Evolutionary conservation across 1,140 invertebrate genomes (phyloP), one percentile per base, ranked within the genome.

Genomic region (Episyrphus balteatus): DNA sequence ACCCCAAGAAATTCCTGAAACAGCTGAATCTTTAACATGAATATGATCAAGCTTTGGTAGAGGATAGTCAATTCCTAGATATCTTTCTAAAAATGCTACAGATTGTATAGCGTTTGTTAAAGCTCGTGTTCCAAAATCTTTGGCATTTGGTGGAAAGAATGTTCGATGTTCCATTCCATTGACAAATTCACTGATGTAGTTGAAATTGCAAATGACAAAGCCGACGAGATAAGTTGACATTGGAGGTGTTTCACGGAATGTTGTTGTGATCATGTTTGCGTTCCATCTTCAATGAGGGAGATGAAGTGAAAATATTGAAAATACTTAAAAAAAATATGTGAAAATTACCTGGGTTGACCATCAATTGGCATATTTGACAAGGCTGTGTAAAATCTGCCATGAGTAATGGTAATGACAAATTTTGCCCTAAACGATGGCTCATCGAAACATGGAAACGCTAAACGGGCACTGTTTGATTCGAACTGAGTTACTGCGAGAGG

Each of bases 381-480:
- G 0, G 73, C 74, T 1, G 49, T 69, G 46, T 79, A 71, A 9
- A 68, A 60, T 2, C 46, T 55, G 3, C 71, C 71, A 44, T 73
- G 74, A 0, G 78, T 77, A 12, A 89, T 55, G 0, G 63, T 69
- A 1, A 88, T 68, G 12, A 61, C 71, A 55, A 86, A 92, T 3
- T 71, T 76, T 0, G 85, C 79, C 58, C 89, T 91, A 51, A 86
- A 79, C 13, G 73, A 71, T 0, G 92, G 92, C 57, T 96, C 91
- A 66, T 96, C 92, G 57, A 87, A 88, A 60, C 88, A 92, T 0
- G 91, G 91, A 59, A 93, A 92, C 2, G 84, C 84, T 36, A 79
- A 72, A 10, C 91, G 73, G 1, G 88, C 87, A 63, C 81, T 79
- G 0, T 80, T 86, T 0, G 88, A 77, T 58, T 91, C 79, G 55